Conservation (phyloP, 2,113 vertebrate species). For the Indicator indicator region DNA sequence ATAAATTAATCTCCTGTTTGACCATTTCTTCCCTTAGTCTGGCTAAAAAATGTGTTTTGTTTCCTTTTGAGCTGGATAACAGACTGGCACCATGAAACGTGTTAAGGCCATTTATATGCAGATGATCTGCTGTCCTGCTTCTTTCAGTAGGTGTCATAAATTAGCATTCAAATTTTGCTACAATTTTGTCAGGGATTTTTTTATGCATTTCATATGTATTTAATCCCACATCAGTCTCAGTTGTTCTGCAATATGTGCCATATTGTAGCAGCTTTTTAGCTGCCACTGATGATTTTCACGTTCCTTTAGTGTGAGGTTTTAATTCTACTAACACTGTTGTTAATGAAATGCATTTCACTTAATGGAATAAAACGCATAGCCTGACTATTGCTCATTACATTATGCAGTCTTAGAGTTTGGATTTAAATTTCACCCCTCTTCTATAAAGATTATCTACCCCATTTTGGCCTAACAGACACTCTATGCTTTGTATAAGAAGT, state of each 20-base stretch:
- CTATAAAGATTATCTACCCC: background rate
- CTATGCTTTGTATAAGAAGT: constrained; percentile 40
- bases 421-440: constrained; percentile 43
- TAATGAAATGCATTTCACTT: constrained; percentile 59
- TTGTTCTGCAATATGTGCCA: constrained; percentile 40
- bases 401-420: constrained; percentile 18
- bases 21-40: constrained; percentile 13
- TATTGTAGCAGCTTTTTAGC: constrained; percentile 50
- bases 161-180: constrained; percentile 69
- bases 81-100: constrained; percentile 36
- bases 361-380: constrained; percentile 39
- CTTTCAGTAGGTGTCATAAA: constrained; percentile 67
- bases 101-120: constrained; percentile 69
- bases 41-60: constrained; percentile 49
- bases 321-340: constrained; percentile 40
- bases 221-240: constrained; percentile 56
- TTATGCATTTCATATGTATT: constrained; percentile 54
- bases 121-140: constrained; percentile 62
- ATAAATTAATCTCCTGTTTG: background rate
- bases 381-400: constrained; percentile 15
- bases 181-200: constrained; percentile 29
- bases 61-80: constrained; percentile 30
- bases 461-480: constrained; percentile 39
- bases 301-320: constrained; percentile 46
- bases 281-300: constrained; percentile 41